These are phyloP conservation scores for Bombus ignitus DNA, from an alignment of 1,140 invertebrate species.

Conservation along the genomic window DNA sequence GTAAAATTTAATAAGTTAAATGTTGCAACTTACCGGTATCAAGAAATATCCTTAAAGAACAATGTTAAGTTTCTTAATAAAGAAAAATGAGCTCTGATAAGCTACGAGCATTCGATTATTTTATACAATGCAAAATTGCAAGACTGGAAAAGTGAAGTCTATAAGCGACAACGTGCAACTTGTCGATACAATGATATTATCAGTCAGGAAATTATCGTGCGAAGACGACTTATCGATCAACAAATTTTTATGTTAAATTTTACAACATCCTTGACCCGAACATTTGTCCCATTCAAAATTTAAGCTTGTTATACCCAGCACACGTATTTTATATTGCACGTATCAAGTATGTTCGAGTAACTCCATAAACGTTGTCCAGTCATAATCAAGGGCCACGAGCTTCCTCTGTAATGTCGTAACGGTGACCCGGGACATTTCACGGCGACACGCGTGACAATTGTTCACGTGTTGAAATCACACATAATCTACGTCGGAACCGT, in stretches of 20 bases:
- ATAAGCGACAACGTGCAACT: too few species aligned
- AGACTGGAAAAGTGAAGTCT: too few species aligned
- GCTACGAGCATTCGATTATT: too few species aligned
- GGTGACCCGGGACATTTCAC: not conserved
- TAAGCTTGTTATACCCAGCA: not conserved
- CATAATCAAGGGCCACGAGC: not conserved
- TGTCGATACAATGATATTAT: too few species aligned
- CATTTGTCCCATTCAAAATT: not conserved
- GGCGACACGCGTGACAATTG: slow-evolving; percentile 31
- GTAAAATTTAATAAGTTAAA: not conserved
- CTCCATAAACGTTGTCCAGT: too few species aligned
- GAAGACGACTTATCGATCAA: not conserved
- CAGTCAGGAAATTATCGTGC: too few species aligned
- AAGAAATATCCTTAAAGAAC: too few species aligned
- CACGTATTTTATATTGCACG: not conserved
- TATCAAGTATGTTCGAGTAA: not conserved
- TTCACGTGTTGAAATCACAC: slow-evolving; percentile 23
- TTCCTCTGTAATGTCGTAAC: not conserved
- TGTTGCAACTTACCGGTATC: not conserved
- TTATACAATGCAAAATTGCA: too few species aligned
- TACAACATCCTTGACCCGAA: not conserved
- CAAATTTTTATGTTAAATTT: not conserved
- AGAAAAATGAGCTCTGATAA: too few species aligned
- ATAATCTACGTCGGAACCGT: not conserved
- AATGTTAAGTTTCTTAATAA: too few species aligned